Base-by-base conservation (phyloP, 2,888 invertebrate genomes). In the Camptogramma bilineatum region DNA sequence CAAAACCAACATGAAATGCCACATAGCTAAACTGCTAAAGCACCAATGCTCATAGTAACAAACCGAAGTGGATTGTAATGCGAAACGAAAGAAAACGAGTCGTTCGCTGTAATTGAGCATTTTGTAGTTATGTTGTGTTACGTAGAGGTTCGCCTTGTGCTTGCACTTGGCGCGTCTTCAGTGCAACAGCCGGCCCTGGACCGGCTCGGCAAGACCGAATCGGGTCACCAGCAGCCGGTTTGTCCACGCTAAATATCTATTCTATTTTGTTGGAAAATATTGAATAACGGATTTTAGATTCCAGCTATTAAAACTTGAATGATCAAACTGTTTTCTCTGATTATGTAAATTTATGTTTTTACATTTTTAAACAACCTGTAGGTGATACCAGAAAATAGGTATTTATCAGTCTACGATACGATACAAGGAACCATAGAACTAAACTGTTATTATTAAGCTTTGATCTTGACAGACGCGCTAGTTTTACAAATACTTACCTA, bases 181-280 rank as follows among this genome's bases (percentile, higher is more conserved):
- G 88, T 83, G 85, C 89, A 88, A 88, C 80, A 88, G 80, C 84
- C 87, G 82, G 61, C 82, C 79, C 72, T 78, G 82, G 53, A 67
- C 64, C 69, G 64, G 56, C 44, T 44, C 1, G 17, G 44, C 62
- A 55, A 42, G 62, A 63, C 59, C n/a, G 54, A 68, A 71, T 64
- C 66, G 65, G 72, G 72, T 73, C 72, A 73, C 60, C 59, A 59
- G 58, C 59, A 73, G 68, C 70, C 66, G 67, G 63, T 64, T 68
- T 59, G 57, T 44, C 68, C 48, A 42, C 56, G 50, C 31, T 56
- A 16, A 68, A 55, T 48, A 47, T 47, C 10, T n/a, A 34, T 66
- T 47, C 62, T 66, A 65, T 57, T 54, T 63, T 21, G 46, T 58
- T 31, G 52, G 16, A 4, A 52, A 52, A 62, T 44, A 52, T 55